phyloP scores from a whole-genome alignment of 2,797 vertebrate species.

The Petrocephalus sullivani region DNA sequence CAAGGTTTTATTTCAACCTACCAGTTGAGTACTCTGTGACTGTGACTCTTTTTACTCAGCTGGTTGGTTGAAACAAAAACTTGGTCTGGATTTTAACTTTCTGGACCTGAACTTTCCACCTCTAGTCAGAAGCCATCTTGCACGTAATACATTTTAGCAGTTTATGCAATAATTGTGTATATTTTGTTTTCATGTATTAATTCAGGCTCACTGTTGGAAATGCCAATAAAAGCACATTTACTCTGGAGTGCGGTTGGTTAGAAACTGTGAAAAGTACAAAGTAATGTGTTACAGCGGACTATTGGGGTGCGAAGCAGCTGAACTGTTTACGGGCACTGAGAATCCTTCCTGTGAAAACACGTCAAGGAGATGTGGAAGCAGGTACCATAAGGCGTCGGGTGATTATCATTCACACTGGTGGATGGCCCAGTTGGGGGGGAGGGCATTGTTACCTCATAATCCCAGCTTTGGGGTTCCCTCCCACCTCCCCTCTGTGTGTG shows the following conservation, averaged over 20 bases:
- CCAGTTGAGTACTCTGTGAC: too few species aligned
- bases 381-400: background rate
- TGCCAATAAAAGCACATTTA: background rate
- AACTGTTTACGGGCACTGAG: background rate
- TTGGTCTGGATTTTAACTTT: too few species aligned
- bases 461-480: background rate
- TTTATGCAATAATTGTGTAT: background rate
- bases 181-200: background rate
- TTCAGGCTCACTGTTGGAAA: background rate
- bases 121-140: background rate
- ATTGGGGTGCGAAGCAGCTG: background rate
- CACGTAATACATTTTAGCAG: background rate
- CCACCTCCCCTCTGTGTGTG: background rate
- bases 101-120: too few species aligned
- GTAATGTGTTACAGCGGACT: background rate
- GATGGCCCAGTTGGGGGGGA: background rate
- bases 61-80: too few species aligned
- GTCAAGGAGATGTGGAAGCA: background rate
- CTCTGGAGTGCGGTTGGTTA: background rate
- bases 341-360: background rate
- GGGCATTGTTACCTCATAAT: background rate
- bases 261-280: background rate
- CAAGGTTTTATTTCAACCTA: too few species aligned
- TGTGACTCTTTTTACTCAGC: too few species aligned
- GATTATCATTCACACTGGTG: background rate